phyloP scores from a whole-genome alignment of 2,888 invertebrate species.

The Tipula helvola region DNA sequence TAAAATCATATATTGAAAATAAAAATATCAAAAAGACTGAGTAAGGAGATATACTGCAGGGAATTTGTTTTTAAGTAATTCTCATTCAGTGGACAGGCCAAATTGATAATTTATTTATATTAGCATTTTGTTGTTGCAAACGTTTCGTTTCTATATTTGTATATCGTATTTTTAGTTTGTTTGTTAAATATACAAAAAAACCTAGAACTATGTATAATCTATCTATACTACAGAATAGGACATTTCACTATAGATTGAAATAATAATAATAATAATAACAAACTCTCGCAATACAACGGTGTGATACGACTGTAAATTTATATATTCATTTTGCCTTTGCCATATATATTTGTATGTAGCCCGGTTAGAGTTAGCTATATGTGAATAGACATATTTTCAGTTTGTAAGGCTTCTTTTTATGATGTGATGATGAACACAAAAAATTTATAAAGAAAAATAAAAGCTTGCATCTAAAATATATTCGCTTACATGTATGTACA shows the following conservation, averaged over 20 bases:
- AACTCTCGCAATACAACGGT: not conserved
- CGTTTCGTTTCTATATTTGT: not conserved
- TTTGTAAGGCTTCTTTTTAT: not conserved
- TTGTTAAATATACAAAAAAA: not conserved
- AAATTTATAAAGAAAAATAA: not conserved
- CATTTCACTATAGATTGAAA: not conserved
- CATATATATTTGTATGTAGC: not conserved
- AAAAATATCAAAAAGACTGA: constrained; percentile 7
- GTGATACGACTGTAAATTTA: not conserved
- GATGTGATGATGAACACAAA: not conserved
- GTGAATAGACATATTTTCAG: not conserved
- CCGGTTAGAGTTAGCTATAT: not conserved
- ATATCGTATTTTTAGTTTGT: not conserved
- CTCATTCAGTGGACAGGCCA: constrained; percentile 7
- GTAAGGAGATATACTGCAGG: constrained; percentile 6
- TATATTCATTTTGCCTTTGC: not conserved
- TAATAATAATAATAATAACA: not conserved
- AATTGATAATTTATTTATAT: constrained; percentile 10
- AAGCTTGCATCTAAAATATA: not conserved
- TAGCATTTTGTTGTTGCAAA: not conserved
- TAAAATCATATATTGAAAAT: not conserved
- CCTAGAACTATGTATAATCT: not conserved
- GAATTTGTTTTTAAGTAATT: constrained; percentile 9
- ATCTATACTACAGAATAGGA: not conserved
- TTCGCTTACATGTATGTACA: not conserved